Percentiles rank a stretch among this genome's conserved stretches.
These are phyloP conservation scores for Vidua macroura DNA, from an alignment of 2,113 vertebrate genomes.

Conservation along the genomic window DNA sequence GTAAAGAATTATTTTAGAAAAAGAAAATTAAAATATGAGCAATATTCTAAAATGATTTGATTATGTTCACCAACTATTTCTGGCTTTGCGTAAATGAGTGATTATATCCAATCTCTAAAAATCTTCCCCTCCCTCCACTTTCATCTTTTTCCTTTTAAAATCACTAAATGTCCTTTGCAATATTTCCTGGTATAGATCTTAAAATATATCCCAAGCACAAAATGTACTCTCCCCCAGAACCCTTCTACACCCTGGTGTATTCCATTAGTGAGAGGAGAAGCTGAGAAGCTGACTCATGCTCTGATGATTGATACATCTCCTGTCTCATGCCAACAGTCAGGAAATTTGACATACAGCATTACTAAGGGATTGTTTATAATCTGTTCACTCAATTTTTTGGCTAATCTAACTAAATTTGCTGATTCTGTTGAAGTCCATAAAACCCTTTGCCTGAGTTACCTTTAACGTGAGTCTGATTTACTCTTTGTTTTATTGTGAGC, in stretches of 20 bases:
- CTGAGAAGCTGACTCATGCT: neutral
- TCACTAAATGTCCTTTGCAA: neutral
- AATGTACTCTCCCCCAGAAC: neutral
- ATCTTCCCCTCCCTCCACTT: neutral
- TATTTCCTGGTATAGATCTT: neutral
- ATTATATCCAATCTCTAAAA: neutral
- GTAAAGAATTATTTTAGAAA: neutral
- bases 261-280: neutral
- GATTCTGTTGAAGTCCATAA: neutral
- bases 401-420: neutral
- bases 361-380: neutral
- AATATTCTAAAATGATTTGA: neutral
- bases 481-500: neutral
- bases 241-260: accelerated
- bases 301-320: neutral
- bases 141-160: neutral
- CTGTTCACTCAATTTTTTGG: neutral
- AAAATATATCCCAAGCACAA: neutral
- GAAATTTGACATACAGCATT: neutral
- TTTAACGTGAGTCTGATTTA: neutral
- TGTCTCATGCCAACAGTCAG: neutral
- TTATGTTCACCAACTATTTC: neutral
- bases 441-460: neutral
- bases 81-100: neutral
- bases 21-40: neutral